phyloP scores from a whole-genome alignment of 2,888 invertebrate species.

The Aporophyla nigra region DNA sequence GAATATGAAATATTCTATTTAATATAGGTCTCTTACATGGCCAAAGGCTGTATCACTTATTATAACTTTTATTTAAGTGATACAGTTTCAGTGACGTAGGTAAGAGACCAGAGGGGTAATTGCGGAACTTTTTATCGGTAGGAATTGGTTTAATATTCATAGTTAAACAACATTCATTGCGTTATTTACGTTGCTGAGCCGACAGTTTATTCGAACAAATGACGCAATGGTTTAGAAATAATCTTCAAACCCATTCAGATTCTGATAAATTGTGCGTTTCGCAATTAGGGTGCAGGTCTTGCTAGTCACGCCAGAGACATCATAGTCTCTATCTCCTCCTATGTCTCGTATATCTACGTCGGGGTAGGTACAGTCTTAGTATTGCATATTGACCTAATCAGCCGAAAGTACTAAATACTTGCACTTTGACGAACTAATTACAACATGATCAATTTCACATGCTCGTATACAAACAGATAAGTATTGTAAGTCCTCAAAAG shows the following conservation, averaged over 20 bases:
- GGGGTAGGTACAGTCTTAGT: neutral
- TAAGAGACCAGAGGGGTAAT: neutral
- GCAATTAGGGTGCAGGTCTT: no score
- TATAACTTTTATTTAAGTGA: neutral
- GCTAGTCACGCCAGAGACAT: no score
- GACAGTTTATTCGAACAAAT: no score
- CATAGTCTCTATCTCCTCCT: no score
- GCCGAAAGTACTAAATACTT: neutral
- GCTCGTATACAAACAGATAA: neutral
- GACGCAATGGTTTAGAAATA: no score
- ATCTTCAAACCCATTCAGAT: no score
- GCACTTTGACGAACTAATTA: neutral
- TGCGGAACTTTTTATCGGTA: no score
- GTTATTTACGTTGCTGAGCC: no score
- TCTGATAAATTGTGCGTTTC: no score
- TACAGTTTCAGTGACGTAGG: neutral
- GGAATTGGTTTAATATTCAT: no score
- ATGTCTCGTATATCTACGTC: neutral
- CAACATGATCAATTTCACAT: neutral
- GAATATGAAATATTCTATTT: neutral
- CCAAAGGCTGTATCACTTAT: neutral
- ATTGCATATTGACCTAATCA: neutral
- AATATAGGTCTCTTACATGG: neutral
- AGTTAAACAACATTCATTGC: no score
- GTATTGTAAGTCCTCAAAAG: slow-evolving; percentile 1